These are phyloP conservation scores for Lasioglossum villosulum DNA, from an alignment of 2,888 invertebrate species.

Conservation along the genomic window DNA sequence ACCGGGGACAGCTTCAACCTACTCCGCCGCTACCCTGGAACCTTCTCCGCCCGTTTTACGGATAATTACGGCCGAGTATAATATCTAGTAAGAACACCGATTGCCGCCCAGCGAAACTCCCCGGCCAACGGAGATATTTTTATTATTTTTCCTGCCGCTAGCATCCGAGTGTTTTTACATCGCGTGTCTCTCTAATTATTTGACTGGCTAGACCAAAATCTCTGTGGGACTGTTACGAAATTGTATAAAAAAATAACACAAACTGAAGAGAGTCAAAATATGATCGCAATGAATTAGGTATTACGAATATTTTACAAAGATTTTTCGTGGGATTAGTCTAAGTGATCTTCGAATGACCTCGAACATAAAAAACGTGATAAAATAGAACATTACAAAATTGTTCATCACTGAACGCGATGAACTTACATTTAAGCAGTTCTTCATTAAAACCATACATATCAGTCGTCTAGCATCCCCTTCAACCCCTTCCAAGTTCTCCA, in stretches of 20 bases:
- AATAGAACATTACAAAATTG: background rate
- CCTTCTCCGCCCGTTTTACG: constrained; percentile 41
- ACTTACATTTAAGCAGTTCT: background rate
- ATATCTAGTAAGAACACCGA: constrained; percentile 41
- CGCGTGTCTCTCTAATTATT: background rate
- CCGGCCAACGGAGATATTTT: background rate
- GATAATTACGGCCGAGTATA: constrained; percentile 59
- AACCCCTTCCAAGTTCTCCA: background rate
- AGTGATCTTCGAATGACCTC: background rate
- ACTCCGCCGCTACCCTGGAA: constrained; percentile 5
- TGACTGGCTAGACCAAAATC: background rate
- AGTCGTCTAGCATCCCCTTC: background rate
- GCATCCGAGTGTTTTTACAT: background rate
- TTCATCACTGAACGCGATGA: background rate
- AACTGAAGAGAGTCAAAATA: background rate
- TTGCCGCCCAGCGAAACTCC: constrained; percentile 11
- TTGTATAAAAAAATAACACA: background rate
- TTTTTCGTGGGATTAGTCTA: too few relatives aligned
- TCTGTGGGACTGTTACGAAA: background rate
- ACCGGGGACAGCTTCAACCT: constrained; percentile 40
- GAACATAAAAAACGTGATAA: background rate
- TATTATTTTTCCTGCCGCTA: constrained; percentile 1
- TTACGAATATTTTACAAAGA: background rate
- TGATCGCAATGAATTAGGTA: background rate
- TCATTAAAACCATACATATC: background rate